Evolutionary conservation across 2,797 vertebrate species (phyloP).

Genomic region (Leptoclinus maculatus): DNA sequence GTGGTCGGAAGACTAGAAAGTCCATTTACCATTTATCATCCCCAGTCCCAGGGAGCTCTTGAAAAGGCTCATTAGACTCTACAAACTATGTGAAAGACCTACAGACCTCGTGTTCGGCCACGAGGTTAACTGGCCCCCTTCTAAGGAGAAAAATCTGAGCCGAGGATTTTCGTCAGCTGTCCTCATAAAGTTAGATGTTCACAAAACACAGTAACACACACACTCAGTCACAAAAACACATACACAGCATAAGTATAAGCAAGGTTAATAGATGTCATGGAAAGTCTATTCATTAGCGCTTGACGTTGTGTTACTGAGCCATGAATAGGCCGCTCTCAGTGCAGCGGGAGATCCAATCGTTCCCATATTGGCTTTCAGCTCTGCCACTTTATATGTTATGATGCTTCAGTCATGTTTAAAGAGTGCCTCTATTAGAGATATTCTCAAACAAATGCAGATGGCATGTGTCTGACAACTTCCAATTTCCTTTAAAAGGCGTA

Average conservation of each 20-base stretch:
- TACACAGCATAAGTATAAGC: conserved; percentile 20
- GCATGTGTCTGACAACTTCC: conserved; percentile 82
- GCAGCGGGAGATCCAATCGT: conserved; percentile 39
- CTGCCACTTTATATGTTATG: conserved; percentile 66
- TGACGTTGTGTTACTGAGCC: conserved; percentile 43
- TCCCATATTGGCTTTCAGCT: conserved; percentile 60
- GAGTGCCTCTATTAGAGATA: conserved; percentile 55
- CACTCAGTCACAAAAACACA: conserved; percentile 23
- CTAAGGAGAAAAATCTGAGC: neutral
- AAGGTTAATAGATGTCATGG: conserved; percentile 59
- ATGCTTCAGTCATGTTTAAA: conserved; percentile 78
- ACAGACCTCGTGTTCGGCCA: neutral
- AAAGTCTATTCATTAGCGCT: conserved; percentile 36
- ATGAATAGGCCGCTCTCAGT: conserved; percentile 46
- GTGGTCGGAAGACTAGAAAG: too few relatives aligned
- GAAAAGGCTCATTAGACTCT: neutral
- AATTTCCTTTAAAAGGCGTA: conserved; percentile 79
- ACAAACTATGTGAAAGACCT: neutral
- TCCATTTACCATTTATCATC: neutral
- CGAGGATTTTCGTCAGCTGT: neutral
- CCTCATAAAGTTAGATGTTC: conserved; percentile 6
- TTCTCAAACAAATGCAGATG: conserved; percentile 73
- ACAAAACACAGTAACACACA: neutral
- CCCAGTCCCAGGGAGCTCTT: neutral
- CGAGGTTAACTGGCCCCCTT: neutral